phyloP scores from a whole-genome alignment of 2,797 vertebrate genomes.

The Enteromius afrohamiltoni region DNA sequence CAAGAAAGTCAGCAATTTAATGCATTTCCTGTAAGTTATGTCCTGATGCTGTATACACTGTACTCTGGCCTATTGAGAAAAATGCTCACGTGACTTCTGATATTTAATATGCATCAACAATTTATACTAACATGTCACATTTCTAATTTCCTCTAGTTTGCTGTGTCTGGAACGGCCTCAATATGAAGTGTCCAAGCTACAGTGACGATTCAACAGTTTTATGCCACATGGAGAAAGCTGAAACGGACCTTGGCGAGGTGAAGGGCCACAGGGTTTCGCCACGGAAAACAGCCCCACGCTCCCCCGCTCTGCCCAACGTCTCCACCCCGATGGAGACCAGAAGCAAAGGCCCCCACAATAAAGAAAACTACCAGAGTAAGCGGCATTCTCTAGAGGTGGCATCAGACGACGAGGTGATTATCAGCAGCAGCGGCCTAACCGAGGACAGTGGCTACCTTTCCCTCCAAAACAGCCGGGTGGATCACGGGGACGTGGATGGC shows the following conservation, averaged over 20 bases:
- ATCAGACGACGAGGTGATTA: slow-evolving; percentile 66
- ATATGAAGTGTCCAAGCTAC: slow-evolving; percentile 56
- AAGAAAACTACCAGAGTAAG: slow-evolving; percentile 81
- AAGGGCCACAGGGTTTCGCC: slow-evolving; percentile 62
- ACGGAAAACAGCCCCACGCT: slow-evolving; percentile 61
- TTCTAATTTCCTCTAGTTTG: slow-evolving; percentile 21
- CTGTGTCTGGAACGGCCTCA: neutral
- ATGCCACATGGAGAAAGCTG: slow-evolving; percentile 30
- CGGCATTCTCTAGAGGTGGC: slow-evolving; percentile 47
- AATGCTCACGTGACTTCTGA: neutral
- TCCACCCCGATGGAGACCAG: slow-evolving; percentile 56
- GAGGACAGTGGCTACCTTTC: slow-evolving; percentile 95
- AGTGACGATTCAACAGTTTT: slow-evolving; percentile 21
- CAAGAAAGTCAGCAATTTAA: neutral
- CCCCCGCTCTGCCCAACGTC: slow-evolving; percentile 16
- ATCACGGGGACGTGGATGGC: slow-evolving; percentile 67
- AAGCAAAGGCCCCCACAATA: slow-evolving; percentile 77
- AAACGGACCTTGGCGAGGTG: slow-evolving; percentile 13
- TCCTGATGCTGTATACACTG: neutral
- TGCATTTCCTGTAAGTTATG: neutral
- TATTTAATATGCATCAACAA: neutral
- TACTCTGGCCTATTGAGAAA: neutral
- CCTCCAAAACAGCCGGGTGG: slow-evolving; percentile 78
- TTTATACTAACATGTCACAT: neutral
- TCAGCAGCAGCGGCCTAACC: slow-evolving; percentile 54